Evolutionary conservation across 1,140 invertebrate genomes (phyloP), one percentile per base, ranked within the genome.

Genomic region (Portunus trituberculatus): DNA sequence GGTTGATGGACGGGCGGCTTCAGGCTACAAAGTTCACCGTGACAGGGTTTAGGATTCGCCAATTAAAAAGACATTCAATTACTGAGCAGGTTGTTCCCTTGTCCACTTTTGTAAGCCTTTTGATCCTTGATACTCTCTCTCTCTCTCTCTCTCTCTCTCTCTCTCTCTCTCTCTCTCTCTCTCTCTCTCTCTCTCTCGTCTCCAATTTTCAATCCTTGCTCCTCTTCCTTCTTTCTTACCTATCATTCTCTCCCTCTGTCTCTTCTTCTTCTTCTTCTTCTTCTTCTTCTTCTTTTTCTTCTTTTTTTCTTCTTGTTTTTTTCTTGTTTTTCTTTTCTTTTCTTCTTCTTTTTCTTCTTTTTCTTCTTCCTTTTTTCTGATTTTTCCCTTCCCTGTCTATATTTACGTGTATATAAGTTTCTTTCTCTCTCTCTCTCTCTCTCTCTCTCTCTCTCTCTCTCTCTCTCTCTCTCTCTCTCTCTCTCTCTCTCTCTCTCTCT

Each of bases 121-220:
- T 76, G 20, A 76, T 76, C 67, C 67, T n/a, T 76, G 20, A n/a
- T 76, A 7, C 1, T 76, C 67, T 76, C 67, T 76, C 67, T 76
- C 67, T 76, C 67, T 76, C 67, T 76, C 67, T 76, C 67, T 76
- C 67, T 76, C 67, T 76, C 67, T 76, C 67, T 76, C 67, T 76
- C 67, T 76, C 67, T 76, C 67, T 76, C 67, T 76, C 67, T 76
- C 67, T 76, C 67, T 76, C 67, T 76, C 67, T 76, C 67, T 76
- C 67, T 76, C 67, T 76, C 67, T 76, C 67, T 76, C 67, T 76
- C 67, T 76, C 67, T 76, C 67, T 76, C 67, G 2, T 20, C n/a
- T 20, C n/a, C 20, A 7, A 12, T 76, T 20, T n/a, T n/a, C n/a
- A 7, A 0, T 20, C 20, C 67, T n/a, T n/a, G 12, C 8, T n/a